Base-by-base conservation (phyloP, 2,797 vertebrate species). In the Sebastolobus altivelis region DNA sequence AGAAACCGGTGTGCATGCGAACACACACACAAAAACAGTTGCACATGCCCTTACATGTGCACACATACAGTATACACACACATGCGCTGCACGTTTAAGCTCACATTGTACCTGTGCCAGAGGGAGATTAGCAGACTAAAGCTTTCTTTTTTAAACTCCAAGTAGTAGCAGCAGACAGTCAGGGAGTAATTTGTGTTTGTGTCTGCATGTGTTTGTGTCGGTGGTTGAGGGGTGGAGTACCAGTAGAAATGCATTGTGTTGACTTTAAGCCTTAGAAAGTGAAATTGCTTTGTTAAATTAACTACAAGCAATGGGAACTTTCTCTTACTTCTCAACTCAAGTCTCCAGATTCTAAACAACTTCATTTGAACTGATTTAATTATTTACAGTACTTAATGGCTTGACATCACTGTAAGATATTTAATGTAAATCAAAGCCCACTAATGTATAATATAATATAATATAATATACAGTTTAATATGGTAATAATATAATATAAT, bases 121-220 rank as follows among this genome's bases (percentile, higher is more conserved):
- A 76, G 82, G 86, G 79, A 92, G 94, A 92, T 95, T 94, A 94
- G 52, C 27, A 55, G 87, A 80, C 80, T 90, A 93, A 94, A 90
- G 77, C 90, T 76, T 74, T 86, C 88, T 80, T 88, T 89, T 92
- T 92, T 83, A 90, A 92, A 89, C 80, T 85, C 38, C 49, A 55
- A 35, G 78, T 78, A 76, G 84, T 75, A 58, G 55, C 54, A 65
- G 62, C 80, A 69, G 70, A 65, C 37, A 72, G 46, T 52, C 49
- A 60, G 46, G 7, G 46, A 58, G 33, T 5, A 11, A 49, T 61
- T 38, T 74, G 69, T 75, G 78, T 79, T 49, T 73, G 46, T 52
- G 46, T 46, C 46, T 52, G 59, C 18, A 25, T 77, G 63, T 75
- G 77, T 76, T 68, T 80, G 62, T 65, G 35, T 40, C 54, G 55